Percentiles rank a stretch among this genome's conserved stretches.
These are phyloP conservation scores for Pheosia gnoma DNA, from an alignment of 2,888 invertebrate species.

Conservation along the genomic window DNA sequence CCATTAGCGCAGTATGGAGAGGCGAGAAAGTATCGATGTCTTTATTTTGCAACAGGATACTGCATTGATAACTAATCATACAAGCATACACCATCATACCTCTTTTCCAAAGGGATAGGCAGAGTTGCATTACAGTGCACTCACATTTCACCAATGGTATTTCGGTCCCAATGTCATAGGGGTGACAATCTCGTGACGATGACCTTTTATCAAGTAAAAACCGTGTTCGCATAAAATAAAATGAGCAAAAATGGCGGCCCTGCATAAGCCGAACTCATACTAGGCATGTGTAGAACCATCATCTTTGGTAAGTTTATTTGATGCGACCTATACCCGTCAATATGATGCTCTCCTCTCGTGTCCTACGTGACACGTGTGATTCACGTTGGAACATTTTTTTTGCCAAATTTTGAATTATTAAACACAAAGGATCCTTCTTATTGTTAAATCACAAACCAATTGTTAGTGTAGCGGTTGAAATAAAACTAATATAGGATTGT, in stretches of 20 bases:
- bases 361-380: slow-evolving; percentile 7
- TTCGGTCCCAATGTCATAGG: too few species aligned
- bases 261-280: too few species aligned
- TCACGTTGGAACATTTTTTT: slow-evolving; percentile 23
- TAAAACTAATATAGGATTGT: slow-evolving; percentile 7
- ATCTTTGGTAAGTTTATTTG: too few species aligned
- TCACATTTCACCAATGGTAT: too few species aligned
- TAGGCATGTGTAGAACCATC: too few species aligned
- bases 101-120: too few species aligned
- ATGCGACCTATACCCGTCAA: not conserved
- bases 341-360: slow-evolving; percentile 8
- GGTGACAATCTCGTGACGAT: too few species aligned
- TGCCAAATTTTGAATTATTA: slow-evolving; percentile 17
- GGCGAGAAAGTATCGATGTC: slow-evolving; percentile 15
- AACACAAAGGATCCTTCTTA: slow-evolving; percentile 25
- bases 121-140: too few species aligned
- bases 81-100: not conserved
- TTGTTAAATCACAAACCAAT: slow-evolving; percentile 22
- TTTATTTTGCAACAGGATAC: slow-evolving; percentile 13
- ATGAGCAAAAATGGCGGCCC: too few species aligned
- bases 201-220: too few species aligned
- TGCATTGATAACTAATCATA: not conserved
- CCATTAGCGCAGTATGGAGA: slow-evolving; percentile 13
- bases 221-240: too few species aligned
- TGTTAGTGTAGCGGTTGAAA: slow-evolving; percentile 31